These are phyloP conservation scores for Mimachlamys varia DNA, from an alignment of 2,888 invertebrate genomes.

Conservation along the genomic window DNA sequence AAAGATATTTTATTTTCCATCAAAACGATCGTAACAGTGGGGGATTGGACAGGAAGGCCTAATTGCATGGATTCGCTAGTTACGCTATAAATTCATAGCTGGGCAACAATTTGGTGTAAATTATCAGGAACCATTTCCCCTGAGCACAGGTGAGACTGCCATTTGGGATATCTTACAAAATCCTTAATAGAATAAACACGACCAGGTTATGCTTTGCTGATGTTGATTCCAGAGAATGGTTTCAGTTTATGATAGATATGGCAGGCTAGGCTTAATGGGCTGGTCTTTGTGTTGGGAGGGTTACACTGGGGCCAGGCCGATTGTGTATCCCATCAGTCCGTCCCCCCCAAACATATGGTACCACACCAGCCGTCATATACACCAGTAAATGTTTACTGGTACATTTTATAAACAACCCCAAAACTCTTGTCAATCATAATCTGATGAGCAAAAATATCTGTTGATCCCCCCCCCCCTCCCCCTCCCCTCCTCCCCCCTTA, in stretches of 20 bases:
- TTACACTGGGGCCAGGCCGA: not conserved
- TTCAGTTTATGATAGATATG: not conserved
- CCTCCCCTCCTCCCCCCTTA: not conserved
- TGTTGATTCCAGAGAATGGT: not conserved
- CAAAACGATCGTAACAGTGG: not conserved
- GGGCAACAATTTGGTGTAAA: not conserved
- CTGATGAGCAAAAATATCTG: not conserved
- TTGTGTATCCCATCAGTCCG: not conserved
- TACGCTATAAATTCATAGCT: not conserved
- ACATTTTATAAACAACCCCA: not conserved
- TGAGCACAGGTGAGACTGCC: conserved; percentile 17
- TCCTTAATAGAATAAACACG: conserved; percentile 29
- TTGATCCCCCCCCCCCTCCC: not conserved
- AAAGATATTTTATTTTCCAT: not conserved
- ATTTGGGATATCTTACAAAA: not conserved
- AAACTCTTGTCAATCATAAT: conserved; percentile 21
- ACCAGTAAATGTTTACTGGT: not conserved
- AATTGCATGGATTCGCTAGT: not conserved
- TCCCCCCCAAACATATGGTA: not conserved
- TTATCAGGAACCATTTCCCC: not conserved
- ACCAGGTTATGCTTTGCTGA: not conserved
- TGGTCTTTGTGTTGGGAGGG: not conserved
- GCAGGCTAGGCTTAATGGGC: not conserved
- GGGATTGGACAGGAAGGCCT: not conserved
- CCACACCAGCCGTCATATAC: not conserved